Percentiles rank a stretch among this genome's conserved stretches.
These are phyloP conservation scores for Teinopalpus imperialis DNA, from an alignment of 2,888 invertebrate species.

Conservation along the genomic window DNA sequence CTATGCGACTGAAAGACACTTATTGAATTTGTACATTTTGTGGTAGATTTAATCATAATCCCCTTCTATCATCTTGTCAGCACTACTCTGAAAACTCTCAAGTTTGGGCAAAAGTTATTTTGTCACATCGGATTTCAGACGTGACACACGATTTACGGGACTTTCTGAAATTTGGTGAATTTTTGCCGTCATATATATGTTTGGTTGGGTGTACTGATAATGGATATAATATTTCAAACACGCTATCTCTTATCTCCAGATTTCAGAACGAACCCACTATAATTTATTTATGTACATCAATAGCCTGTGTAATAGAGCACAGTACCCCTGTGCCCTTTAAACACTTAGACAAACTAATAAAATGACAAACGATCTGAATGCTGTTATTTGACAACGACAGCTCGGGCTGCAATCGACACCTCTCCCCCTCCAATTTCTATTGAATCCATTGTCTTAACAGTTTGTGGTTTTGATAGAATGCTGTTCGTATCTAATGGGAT, in stretches of 20 bases:
- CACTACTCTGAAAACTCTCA: constrained; percentile 5
- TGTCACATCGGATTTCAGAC: constrained; percentile 6
- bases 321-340: too few relatives aligned
- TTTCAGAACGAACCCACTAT: too few relatives aligned
- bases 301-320: too few relatives aligned
- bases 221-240: too few relatives aligned
- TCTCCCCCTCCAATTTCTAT: constrained; percentile 3
- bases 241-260: too few relatives aligned
- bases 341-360: background rate
- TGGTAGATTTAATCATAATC: too few relatives aligned
- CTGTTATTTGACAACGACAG: background rate
- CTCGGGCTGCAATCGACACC: background rate
- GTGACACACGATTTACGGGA: constrained; percentile 1
- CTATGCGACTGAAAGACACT: too few relatives aligned
- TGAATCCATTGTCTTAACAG: constrained; percentile 17
- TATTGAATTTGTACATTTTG: too few relatives aligned
- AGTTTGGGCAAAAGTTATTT: constrained; percentile 12
- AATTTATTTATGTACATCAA: too few relatives aligned
- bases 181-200: too few relatives aligned
- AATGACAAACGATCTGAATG: background rate
- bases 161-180: background rate
- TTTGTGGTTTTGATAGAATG: constrained; percentile 17
- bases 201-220: too few relatives aligned
- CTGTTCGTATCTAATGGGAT: constrained; percentile 15
- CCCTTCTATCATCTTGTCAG: constrained; percentile 10